Percentiles rank a stretch among this genome's conserved stretches.
Conservation (phyloP, 1,140 invertebrate genomes). For the Episyrphus balteatus region DNA sequence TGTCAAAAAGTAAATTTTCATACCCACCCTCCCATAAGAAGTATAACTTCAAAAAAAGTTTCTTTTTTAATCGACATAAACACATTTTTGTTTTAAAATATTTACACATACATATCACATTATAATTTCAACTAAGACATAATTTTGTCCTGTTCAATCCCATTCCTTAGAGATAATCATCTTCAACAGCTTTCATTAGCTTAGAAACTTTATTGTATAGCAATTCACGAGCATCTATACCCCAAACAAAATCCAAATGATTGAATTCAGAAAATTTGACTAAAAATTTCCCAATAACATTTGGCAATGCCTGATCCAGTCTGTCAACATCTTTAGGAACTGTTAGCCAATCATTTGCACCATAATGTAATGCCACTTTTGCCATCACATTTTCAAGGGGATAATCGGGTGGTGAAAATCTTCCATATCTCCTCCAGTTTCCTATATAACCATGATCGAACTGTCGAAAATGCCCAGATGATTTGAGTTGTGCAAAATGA, state of each 20-base stretch:
- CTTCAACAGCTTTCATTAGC: conserved; percentile 26
- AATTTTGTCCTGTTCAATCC: too few species aligned
- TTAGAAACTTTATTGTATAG: conserved; percentile 37
- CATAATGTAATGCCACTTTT: conserved; percentile 53
- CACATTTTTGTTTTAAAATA: background rate
- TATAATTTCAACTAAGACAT: too few species aligned
- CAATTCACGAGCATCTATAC: conserved; percentile 37
- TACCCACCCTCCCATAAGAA: too few species aligned
- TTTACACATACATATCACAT: background rate
- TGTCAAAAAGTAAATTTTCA: too few species aligned
- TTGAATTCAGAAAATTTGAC: conserved; percentile 39
- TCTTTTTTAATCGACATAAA: too few species aligned
- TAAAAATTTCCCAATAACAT: conserved; percentile 36
- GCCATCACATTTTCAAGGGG: conserved; percentile 43
- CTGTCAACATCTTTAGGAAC: conserved; percentile 39
- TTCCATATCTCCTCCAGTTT: conserved; percentile 38
- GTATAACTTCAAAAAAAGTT: too few species aligned
- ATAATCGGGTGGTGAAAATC: conserved; percentile 48
- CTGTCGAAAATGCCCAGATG: conserved; percentile 37
- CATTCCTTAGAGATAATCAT: too few species aligned
- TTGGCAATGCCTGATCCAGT: conserved; percentile 35
- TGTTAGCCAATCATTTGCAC: conserved; percentile 49
- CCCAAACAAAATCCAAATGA: conserved; percentile 48
- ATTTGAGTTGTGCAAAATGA: conserved; percentile 52
- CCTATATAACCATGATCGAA: conserved; percentile 38